These are phyloP conservation scores for Lycodopsis pacificus DNA, from an alignment of 2,797 vertebrate genomes.

Conservation along the genomic window DNA sequence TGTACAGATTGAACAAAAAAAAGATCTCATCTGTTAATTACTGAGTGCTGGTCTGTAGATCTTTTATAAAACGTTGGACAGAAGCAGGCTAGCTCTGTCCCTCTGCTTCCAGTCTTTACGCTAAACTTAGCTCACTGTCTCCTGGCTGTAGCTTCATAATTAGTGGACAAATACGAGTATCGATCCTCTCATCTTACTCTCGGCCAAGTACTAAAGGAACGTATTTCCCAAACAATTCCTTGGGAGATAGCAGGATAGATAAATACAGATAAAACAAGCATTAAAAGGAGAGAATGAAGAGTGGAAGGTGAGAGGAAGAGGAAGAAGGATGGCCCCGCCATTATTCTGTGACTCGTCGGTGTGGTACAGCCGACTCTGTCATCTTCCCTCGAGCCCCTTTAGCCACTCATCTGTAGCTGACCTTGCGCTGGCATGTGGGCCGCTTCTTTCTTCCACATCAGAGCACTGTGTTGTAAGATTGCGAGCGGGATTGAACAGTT, in stretches of 20 bases:
- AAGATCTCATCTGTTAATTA: background rate
- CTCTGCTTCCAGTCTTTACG: background rate
- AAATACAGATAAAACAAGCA: background rate
- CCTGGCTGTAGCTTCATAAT: background rate
- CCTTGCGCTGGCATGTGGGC: conserved; percentile 65
- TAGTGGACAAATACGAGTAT: background rate
- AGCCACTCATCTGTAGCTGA: conserved; percentile 71
- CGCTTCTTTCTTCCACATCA: conserved; percentile 63
- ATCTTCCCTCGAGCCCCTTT: conserved; percentile 64
- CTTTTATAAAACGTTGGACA: background rate
- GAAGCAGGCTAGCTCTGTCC: background rate
- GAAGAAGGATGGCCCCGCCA: conserved; percentile 52
- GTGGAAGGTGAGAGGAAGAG: conserved; percentile 33
- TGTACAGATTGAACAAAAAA: background rate
- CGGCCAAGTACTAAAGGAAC: background rate
- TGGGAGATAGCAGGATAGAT: conserved; percentile 14
- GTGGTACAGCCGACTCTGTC: conserved; percentile 49
- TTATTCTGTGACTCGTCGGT: conserved; percentile 61
- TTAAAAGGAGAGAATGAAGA: conserved; percentile 9
- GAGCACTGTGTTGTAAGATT: conserved; percentile 30
- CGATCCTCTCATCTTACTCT: background rate
- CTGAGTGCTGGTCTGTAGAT: background rate
- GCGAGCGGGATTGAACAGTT: conserved; percentile 32
- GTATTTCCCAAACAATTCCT: background rate
- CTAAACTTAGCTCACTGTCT: background rate